Percentiles rank a stretch among this genome's conserved stretches.
Conservation (phyloP, 2,797 vertebrate species). For the Furcifer pardalis region DNA sequence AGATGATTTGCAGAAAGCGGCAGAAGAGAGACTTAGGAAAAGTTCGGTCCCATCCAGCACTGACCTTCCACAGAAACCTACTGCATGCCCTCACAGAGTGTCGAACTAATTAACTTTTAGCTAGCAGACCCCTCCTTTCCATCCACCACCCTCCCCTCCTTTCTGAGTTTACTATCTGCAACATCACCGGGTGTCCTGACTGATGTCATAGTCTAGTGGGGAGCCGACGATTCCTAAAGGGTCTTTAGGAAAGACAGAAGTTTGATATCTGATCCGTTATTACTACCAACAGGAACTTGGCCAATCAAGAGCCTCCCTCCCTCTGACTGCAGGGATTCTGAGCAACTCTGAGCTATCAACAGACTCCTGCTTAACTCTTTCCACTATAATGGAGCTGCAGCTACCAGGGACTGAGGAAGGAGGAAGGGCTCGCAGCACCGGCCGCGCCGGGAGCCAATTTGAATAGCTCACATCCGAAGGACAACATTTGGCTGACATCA, state of each 20-base stretch:
- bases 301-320: slow-evolving; percentile 74
- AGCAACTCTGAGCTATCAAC: slow-evolving; percentile 48
- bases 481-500: background rate
- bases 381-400: slow-evolving; percentile 5
- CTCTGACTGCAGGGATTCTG: slow-evolving; percentile 43
- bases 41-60: slow-evolving; percentile 86
- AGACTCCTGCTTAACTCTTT: slow-evolving; percentile 72
- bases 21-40: slow-evolving; percentile 65
- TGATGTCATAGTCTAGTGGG: slow-evolving; percentile 82
- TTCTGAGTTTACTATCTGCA: slow-evolving; percentile 75
- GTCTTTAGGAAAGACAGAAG: slow-evolving; percentile 78
- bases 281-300: slow-evolving; percentile 75
- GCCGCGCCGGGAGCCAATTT: background rate
- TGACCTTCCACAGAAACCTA: slow-evolving; percentile 77
- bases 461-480: background rate
- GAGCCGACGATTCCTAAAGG: slow-evolving; percentile 72
- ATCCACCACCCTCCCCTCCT: slow-evolving; percentile 68
- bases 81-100: slow-evolving; percentile 76
- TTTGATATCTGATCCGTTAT: slow-evolving; percentile 80
- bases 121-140: slow-evolving; percentile 73
- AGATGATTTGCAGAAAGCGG: slow-evolving; percentile 68
- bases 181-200: slow-evolving; percentile 78
- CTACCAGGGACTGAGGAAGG: background rate
- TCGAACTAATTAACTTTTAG: slow-evolving; percentile 75
- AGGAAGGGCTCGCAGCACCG: background rate